Base-by-base conservation (phyloP, 2,888 invertebrate genomes). In the Chrysolina americana region DNA sequence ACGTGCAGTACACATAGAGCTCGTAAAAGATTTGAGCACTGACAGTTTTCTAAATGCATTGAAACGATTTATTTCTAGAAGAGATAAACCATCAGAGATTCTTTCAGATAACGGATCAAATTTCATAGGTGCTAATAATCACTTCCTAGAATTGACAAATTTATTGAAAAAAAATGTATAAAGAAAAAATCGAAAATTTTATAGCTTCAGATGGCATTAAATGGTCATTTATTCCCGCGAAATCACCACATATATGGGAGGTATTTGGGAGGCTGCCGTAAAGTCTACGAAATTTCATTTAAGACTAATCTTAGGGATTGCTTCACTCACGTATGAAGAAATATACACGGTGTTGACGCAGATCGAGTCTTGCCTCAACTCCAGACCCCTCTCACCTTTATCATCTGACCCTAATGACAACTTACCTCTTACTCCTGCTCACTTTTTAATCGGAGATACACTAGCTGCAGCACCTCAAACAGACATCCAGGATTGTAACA, bases 231-330 rank as follows among this genome's bases (percentile, higher is more conserved):
- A 84, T 81, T 65, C 83, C 84, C 0, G 77, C 85, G 8, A 50
- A 68, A 19, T 77, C 82, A 15, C 83, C 83, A 0, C 80, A 83
- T 65, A 81, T 81, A 53, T 85, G 56, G 85, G 84, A 8, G 85
- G 85, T 15, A 47, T 85, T 21, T 85, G 84, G 85, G 86, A 86
- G 68, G 78, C 83, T 4, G 81, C 78, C 9, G 79, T 86, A 8
- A 83, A 81, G 50, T 79, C 79, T 0, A 71, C 80, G 0, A 86
- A 87, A 77, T 75, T 65, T 73, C 84, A 62, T 74, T 44, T 86
- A 23, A 76, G 73, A 48, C 69, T 81, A 59, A 68, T 82, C 3
- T 21, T 83, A 2, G 82, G n/a, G n/a, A n/a, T 81, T 28, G 15
- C 70, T 1, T 68, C 59, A 2, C 41, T 85, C 8, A 86, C 80